phyloP scores from a whole-genome alignment of 1,140 invertebrate genomes.

The Drosophila sp. region DNA sequence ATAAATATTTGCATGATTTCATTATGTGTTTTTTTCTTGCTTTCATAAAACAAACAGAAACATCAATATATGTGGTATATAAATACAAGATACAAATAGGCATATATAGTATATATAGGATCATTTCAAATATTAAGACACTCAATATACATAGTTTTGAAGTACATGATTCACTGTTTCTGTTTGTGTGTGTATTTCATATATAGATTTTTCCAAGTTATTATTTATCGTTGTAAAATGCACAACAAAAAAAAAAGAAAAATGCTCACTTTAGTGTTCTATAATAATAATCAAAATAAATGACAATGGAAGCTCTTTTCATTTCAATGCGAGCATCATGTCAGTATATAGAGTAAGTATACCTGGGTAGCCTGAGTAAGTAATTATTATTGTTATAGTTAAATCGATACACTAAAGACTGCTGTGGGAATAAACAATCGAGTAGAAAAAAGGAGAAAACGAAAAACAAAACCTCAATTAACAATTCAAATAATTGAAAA shows the following conservation, averaged over 20 bases:
- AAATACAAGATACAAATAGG: neutral
- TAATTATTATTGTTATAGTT: neutral
- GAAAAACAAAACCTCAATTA: neutral
- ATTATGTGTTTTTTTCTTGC: neutral
- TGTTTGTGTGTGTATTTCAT: slow-evolving; percentile 20
- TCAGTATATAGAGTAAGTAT: neutral
- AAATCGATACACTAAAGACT: neutral
- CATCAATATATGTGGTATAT: neutral
- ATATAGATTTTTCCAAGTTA: slow-evolving; percentile 10
- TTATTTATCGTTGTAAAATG: slow-evolving; percentile 22
- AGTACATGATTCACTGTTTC: slow-evolving; percentile 46
- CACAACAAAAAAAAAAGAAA: slow-evolving; percentile 36
- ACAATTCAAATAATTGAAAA: neutral
- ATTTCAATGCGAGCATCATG: neutral
- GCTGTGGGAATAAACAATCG: neutral
- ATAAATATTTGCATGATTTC: neutral
- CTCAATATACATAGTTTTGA: slow-evolving; percentile 46
- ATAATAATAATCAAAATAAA: slow-evolving; percentile 19
- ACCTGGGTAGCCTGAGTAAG: neutral
- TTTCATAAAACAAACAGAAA: neutral
- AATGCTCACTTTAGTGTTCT: slow-evolving; percentile 42
- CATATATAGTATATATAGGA: slow-evolving; percentile 11
- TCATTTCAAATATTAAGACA: slow-evolving; percentile 57
- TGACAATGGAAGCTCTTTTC: neutral
- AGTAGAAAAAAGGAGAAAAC: slow-evolving; percentile 9